These are phyloP conservation scores for Paradoxurus hermaphroditus DNA, from an alignment of 2,113 vertebrate genomes.

Conservation along the genomic window DNA sequence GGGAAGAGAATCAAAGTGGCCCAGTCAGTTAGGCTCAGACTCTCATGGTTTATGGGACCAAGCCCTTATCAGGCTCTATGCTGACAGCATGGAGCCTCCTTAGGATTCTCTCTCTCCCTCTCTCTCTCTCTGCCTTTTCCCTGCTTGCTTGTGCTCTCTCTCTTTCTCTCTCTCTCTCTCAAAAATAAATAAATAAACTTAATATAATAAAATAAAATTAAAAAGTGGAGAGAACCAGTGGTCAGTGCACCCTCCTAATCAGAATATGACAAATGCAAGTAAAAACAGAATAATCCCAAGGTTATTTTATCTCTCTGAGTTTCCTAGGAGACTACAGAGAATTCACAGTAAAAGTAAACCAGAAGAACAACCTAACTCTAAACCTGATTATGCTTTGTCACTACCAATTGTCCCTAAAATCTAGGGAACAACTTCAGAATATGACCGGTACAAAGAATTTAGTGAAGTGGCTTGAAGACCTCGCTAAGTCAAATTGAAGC, in stretches of 20 bases:
- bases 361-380: neutral
- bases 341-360: neutral
- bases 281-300: neutral
- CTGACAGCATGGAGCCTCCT: no score
- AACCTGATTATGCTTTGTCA: neutral
- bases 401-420: neutral
- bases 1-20: neutral
- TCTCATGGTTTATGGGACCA: no score
- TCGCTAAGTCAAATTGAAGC: neutral
- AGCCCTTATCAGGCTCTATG: no score
- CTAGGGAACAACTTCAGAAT: neutral
- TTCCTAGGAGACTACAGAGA: neutral
- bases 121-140: no score
- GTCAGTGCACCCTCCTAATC: neutral
- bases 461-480: neutral
- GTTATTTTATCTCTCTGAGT: neutral
- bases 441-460: neutral
- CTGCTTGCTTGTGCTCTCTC: no score
- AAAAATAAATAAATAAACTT: no score
- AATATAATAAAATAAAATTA: no score
- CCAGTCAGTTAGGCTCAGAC: no score
- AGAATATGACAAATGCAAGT: neutral
- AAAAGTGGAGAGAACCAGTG: neutral
- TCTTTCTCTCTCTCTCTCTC: no score
- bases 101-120: no score